Base-by-base conservation (phyloP, 2,113 vertebrate genomes). In the Oenanthe oenanthe region DNA sequence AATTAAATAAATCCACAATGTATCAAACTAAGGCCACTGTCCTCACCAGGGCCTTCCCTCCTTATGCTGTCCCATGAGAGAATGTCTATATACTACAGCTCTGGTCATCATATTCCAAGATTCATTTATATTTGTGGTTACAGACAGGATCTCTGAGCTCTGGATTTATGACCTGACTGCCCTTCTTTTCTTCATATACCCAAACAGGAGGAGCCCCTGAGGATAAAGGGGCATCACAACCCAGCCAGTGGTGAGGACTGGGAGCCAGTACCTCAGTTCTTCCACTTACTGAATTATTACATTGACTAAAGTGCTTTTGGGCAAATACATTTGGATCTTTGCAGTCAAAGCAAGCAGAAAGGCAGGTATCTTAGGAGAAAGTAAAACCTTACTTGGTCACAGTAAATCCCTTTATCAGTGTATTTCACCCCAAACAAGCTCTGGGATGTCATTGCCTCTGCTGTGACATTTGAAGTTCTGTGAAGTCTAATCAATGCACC, bases 211-310 rank as follows among this genome's bases (percentile, higher is more conserved):
- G 16, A 82, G 57, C 4, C 11, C 18, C 25, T 47, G n/a, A 28
- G 29, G n/a, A 17, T n/a, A 22, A 85, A 77, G 54, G 10, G 5
- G 22, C 5, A 21, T 21, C 67, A 47, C 22, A 76, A 9, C 16
- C 2, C 3, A 86, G 40, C 7, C 34, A 28, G 8, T 2, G 1
- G 8, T n/a, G n/a, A 22, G 25, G 17, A 0, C 0, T 25, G 19
- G 48, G 48, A 85, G 67, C 25, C 17, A 11, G 9, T 17, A 16
- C 13, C n/a, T 70, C 76, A 15, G 24, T 38, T 70, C 45, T 77
- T 77, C 14, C 13, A 17, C 6, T 9, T 32, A 28, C 13, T 26
- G 17, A 67, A 67, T 58, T 1, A 80, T 51, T 45, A 54, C 25
- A 29, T 6, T 62, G 31, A 45, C 25, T 61, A 20, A 43, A 70